phyloP scores from a whole-genome alignment of 2,113 vertebrate genomes.

The Gymnocephalus cernua region DNA sequence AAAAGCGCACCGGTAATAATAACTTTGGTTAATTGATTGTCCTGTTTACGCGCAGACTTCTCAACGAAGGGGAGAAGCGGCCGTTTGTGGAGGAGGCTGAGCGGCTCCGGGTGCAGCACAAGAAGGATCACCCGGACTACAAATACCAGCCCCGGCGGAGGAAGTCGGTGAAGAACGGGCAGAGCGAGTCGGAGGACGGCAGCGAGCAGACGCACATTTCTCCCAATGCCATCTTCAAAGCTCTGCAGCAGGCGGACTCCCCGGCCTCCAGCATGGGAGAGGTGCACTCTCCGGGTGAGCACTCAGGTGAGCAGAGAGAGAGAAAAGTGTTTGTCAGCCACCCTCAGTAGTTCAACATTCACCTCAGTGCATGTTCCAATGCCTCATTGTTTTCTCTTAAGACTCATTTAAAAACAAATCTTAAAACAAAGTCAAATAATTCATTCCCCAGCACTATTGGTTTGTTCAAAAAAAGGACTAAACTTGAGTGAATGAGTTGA shows the following conservation, averaged over 20 bases:
- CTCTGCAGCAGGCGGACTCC: conserved; percentile 95
- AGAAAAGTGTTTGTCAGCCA: background rate
- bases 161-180: conserved; percentile 96
- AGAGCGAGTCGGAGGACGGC: conserved; percentile 92
- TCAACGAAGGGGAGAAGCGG: conserved; percentile 95
- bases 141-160: conserved; percentile 96
- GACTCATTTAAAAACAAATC: too few relatives aligned
- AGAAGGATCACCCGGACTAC: conserved; percentile 98
- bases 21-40: too few relatives aligned
- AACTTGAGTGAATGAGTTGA: background rate
- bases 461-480: background rate
- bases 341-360: too few relatives aligned
- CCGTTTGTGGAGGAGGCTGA: conserved; percentile 98
- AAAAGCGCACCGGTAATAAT: background rate
- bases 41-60: conserved; percentile 82
- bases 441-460: background rate
- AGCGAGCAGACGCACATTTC: conserved; percentile 94
- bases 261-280: conserved; percentile 97
- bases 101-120: conserved; percentile 96
- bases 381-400: too few relatives aligned
- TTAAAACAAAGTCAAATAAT: too few relatives aligned
- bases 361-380: too few relatives aligned
- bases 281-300: conserved; percentile 94
- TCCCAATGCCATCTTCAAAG: conserved; percentile 97
- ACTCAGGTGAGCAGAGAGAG: conserved; percentile 87